phyloP scores from a whole-genome alignment of 2,113 vertebrate species.

The Malurus alboscapulatus region DNA sequence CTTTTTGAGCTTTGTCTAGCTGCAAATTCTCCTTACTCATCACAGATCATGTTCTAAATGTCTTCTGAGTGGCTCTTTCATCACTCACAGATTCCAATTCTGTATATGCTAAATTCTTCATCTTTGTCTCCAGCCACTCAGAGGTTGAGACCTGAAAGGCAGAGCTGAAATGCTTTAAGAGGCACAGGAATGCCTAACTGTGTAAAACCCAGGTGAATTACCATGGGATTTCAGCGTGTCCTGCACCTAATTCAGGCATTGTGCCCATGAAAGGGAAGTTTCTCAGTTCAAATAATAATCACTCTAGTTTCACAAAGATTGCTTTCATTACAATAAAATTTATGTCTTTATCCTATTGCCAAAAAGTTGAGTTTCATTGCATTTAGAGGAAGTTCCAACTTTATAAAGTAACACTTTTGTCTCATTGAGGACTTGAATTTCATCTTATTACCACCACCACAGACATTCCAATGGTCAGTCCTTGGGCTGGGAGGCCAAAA shows the following conservation, averaged over 20 bases:
- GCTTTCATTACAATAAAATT: background rate
- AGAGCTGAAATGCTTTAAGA: background rate
- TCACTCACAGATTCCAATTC: background rate
- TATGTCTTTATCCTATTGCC: background rate
- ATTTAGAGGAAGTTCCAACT: background rate
- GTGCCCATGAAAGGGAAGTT: background rate
- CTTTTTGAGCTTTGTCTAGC: background rate
- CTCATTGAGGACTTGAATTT: background rate
- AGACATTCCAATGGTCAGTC: background rate
- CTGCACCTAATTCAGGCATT: background rate
- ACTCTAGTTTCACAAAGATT: background rate
- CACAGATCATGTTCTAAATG: background rate
- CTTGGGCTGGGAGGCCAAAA: background rate
- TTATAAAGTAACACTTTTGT: background rate
- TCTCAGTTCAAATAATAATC: background rate
- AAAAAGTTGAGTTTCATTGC: background rate
- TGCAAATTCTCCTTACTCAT: background rate
- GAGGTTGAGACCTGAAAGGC: background rate
- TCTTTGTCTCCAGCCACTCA: background rate
- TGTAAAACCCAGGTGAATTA: background rate
- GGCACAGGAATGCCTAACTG: too few species aligned
- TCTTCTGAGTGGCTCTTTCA: background rate
- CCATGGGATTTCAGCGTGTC: background rate
- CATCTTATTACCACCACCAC: background rate
- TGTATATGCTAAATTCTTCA: background rate